Evolutionary conservation across 2,888 invertebrate species (phyloP).

Genomic region (Acleris holmiana): DNA sequence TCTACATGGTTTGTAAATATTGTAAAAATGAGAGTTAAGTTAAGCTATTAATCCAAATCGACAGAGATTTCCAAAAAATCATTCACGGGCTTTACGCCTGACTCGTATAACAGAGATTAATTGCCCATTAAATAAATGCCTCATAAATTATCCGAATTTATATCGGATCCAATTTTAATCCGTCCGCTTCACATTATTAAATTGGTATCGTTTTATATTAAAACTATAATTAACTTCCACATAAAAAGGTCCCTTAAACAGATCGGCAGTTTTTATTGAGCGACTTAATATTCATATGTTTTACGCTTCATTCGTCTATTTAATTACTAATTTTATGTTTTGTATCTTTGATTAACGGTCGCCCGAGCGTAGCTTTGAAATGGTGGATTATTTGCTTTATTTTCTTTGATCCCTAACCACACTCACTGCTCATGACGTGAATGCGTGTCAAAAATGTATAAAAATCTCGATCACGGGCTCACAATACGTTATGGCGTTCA

Average conservation of each 20-base stretch:
- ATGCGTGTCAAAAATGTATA: too few species aligned
- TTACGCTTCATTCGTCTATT: slow-evolving; percentile 66
- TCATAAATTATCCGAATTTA: slow-evolving; percentile 79
- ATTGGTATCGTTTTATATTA: slow-evolving; percentile 76
- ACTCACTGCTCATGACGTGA: too few species aligned
- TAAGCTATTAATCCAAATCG: not conserved
- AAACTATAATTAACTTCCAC: slow-evolving; percentile 78
- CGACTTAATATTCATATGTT: slow-evolving; percentile 71
- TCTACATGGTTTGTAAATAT: too few species aligned
- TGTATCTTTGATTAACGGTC: slow-evolving; percentile 39
- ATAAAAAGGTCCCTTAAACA: slow-evolving; percentile 71
- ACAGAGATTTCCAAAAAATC: slow-evolving; percentile 27
- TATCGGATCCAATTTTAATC: slow-evolving; percentile 75
- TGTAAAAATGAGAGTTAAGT: too few species aligned
- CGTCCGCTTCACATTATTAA: slow-evolving; percentile 73
- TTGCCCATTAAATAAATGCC: slow-evolving; percentile 66
- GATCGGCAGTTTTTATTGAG: slow-evolving; percentile 68
- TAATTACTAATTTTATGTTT: slow-evolving; percentile 62
- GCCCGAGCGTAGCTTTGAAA: slow-evolving; percentile 12
- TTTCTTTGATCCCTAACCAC: slow-evolving; percentile 2
- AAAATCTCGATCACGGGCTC: too few species aligned
- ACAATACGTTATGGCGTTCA: too few species aligned
- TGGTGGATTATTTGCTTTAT: slow-evolving; percentile 24
- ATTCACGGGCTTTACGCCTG: slow-evolving; percentile 42
- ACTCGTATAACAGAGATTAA: slow-evolving; percentile 64